phyloP scores from a whole-genome alignment of 2,113 vertebrate genomes.

The Corynorhinus townsendii region DNA sequence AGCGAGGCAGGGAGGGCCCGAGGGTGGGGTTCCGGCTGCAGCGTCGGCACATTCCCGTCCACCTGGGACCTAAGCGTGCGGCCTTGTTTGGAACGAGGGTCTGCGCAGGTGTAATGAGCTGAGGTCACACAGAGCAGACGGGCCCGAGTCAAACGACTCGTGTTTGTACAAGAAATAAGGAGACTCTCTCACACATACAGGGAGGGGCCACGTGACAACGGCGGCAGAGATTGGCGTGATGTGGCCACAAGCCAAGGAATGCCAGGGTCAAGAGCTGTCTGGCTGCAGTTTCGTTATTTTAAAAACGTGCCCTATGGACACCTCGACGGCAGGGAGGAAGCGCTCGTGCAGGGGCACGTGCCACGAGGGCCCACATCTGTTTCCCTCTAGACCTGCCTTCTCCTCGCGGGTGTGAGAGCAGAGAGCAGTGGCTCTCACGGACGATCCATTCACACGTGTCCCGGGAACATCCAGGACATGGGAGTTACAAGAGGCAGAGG shows the following conservation, averaged over 20 bases:
- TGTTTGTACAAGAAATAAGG: neutral
- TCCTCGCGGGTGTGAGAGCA: neutral
- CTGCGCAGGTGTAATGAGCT: neutral
- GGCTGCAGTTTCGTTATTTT: too few species aligned
- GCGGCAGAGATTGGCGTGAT: neutral
- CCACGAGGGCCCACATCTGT: fast-evolving
- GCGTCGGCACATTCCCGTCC: neutral
- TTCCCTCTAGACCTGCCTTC: neutral
- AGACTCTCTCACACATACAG: neutral
- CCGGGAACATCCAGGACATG: fast-evolving
- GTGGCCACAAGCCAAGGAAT: neutral
- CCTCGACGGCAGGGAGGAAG: fast-evolving
- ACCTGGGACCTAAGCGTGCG: neutral
- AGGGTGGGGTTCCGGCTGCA: fast-evolving
- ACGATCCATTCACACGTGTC: fast-evolving
- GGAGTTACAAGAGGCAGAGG: neutral
- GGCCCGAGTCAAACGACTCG: fast-evolving
- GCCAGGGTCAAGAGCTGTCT: neutral
- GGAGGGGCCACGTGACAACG: neutral
- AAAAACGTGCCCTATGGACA: neutral
- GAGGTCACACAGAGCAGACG: too few species aligned
- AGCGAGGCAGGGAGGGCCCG: fast-evolving
- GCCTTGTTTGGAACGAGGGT: neutral
- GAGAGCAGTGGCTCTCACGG: fast-evolving
- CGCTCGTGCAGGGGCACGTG: fast-evolving